These are phyloP conservation scores for Chiroxiphia lanceolata DNA, from an alignment of 2,797 vertebrate species.

Conservation along the genomic window DNA sequence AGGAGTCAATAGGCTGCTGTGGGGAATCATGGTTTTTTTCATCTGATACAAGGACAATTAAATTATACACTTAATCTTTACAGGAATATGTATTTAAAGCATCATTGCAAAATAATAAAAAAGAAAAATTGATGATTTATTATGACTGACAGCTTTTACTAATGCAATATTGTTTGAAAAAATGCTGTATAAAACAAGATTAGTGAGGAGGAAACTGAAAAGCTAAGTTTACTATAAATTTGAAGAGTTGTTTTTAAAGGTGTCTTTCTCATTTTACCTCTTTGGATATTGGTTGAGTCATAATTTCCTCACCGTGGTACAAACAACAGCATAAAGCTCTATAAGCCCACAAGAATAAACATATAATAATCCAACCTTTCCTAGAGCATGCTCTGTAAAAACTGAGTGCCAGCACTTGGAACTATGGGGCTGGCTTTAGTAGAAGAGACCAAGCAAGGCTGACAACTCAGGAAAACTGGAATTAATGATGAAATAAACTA, in stretches of 20 bases:
- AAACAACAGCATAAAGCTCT: background rate
- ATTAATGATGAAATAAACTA: background rate
- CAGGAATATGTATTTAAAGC: slow-evolving; percentile 53
- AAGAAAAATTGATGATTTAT: slow-evolving; percentile 20
- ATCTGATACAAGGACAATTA: slow-evolving; percentile 79
- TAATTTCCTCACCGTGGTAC: background rate
- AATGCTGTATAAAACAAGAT: background rate
- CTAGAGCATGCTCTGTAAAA: background rate
- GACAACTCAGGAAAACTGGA: background rate
- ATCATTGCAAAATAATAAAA: slow-evolving; percentile 39
- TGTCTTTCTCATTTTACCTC: background rate
- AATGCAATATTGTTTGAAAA: slow-evolving; percentile 30
- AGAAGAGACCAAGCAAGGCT: background rate
- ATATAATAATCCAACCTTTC: background rate
- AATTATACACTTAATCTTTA: slow-evolving; percentile 70
- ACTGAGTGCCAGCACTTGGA: background rate
- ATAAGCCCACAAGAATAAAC: background rate
- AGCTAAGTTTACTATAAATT: slow-evolving; percentile 22
- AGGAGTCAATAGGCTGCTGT: slow-evolving; percentile 80
- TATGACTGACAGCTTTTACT: slow-evolving; percentile 29
- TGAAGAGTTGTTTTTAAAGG: background rate
- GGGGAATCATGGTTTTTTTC: slow-evolving; percentile 69
- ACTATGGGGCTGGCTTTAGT: background rate
- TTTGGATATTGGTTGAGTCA: background rate
- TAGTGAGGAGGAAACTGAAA: slow-evolving; percentile 21